These are phyloP conservation scores for Himalopsyche anomala DNA, from an alignment of 2,888 invertebrate species.

Conservation along the genomic window DNA sequence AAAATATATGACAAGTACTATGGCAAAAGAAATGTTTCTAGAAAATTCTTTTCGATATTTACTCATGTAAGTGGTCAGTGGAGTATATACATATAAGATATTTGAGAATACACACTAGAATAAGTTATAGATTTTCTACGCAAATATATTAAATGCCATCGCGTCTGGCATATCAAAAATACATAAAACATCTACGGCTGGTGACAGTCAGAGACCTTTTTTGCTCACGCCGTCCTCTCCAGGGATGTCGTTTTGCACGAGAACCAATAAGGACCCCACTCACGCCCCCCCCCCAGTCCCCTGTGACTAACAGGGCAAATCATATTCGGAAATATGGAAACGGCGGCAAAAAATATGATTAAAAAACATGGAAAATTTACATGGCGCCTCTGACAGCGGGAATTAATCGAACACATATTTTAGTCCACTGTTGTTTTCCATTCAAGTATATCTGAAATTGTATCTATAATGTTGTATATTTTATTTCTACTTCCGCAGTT, in stretches of 20 bases:
- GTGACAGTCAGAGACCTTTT: slow-evolving; percentile 27
- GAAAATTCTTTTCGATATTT: background rate
- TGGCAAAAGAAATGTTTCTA: background rate
- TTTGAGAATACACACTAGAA: slow-evolving; percentile 5
- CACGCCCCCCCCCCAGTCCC: no score
- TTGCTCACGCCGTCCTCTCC: slow-evolving; percentile 4
- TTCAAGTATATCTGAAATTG: no score
- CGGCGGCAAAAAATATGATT: slow-evolving; percentile 19
- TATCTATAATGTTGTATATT: no score
- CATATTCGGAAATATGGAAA: slow-evolving; percentile 36
- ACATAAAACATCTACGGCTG: slow-evolving; percentile 12
- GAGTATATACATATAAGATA: background rate
- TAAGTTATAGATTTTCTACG: slow-evolving; percentile 35
- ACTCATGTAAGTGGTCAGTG: background rate
- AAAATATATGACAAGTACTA: no score
- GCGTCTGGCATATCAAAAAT: slow-evolving; percentile 32
- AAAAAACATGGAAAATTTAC: slow-evolving; percentile 18
- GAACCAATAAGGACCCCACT: background rate
- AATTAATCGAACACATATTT: no score
- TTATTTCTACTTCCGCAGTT: no score
- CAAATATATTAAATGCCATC: slow-evolving; percentile 36
- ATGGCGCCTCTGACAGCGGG: background rate
- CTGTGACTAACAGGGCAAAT: slow-evolving; percentile 29
- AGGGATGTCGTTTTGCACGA: slow-evolving; percentile 9
- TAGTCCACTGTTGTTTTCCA: no score